Evolutionary conservation across 2,797 vertebrate genomes (phyloP).

Genomic region (Crenichthys baileyi): DNA sequence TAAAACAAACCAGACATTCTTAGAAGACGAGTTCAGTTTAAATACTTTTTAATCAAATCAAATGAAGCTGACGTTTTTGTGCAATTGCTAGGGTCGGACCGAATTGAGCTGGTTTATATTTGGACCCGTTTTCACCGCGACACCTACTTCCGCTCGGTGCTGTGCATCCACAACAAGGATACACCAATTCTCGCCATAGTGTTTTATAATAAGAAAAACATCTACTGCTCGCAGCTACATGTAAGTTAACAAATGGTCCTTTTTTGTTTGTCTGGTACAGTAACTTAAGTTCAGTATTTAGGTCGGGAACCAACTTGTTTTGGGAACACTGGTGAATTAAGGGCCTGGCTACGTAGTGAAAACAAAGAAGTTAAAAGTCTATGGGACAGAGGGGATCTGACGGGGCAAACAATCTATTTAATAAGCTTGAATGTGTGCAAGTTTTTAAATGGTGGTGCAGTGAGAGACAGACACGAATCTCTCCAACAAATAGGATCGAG

Average conservation of each 20-base stretch:
- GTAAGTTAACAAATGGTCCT: conserved; percentile 43
- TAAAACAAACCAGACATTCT: not conserved
- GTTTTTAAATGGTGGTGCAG: not conserved
- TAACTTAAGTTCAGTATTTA: not conserved
- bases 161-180: conserved; percentile 41
- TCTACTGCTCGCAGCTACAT: conserved; percentile 51
- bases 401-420: accelerated
- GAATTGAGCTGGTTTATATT: not conserved
- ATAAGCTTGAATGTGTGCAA: not conserved
- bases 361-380: conserved; percentile 8
- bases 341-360: conserved; percentile 62
- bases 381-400: not conserved
- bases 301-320: conserved; percentile 25
- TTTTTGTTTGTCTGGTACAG: not conserved
- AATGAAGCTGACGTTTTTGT: not conserved
- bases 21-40: not conserved
- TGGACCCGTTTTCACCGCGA: not conserved
- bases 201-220: conserved; percentile 16
- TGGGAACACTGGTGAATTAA: conserved; percentile 2
- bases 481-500: conserved; percentile 32
- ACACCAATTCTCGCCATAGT: conserved; percentile 57
- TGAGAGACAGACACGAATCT: conserved; percentile 1
- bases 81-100: not conserved
- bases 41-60: not conserved
- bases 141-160: conserved; percentile 53